Evolutionary conservation across 2,113 vertebrate genomes (phyloP).

Genomic region (Laterallus jamaicensis): DNA sequence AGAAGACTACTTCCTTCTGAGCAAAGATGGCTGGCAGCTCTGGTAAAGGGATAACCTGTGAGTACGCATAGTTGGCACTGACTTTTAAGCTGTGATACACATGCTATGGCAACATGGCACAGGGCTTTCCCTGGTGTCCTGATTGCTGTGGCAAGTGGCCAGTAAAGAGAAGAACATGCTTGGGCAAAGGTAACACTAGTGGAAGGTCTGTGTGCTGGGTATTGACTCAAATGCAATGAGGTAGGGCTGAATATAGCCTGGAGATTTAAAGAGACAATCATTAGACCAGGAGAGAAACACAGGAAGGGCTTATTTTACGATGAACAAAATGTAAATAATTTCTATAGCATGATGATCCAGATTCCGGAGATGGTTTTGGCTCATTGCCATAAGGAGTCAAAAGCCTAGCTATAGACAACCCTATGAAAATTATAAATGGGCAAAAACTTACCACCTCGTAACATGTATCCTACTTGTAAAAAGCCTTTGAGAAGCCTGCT

Average conservation of each 20-base stretch:
- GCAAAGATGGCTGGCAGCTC: rapidly evolving
- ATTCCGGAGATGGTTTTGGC: neutral
- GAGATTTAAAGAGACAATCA: neutral
- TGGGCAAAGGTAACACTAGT: neutral
- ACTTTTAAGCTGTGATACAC: neutral
- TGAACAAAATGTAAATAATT: neutral
- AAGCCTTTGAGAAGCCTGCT: neutral
- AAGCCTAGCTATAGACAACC: neutral
- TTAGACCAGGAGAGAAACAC: neutral
- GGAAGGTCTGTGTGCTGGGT: neutral
- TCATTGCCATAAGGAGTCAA: neutral
- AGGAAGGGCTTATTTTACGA: neutral
- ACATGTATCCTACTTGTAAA: neutral
- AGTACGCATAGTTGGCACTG: neutral
- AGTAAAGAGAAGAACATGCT: neutral
- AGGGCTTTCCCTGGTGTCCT: neutral
- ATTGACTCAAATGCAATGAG: neutral
- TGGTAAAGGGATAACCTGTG: neutral
- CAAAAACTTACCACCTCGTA: neutral
- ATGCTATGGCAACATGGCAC: neutral
- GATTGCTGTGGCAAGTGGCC: neutral
- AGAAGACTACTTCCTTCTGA: neutral
- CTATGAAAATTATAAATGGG: neutral
- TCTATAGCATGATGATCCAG: neutral
- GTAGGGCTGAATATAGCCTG: neutral